Conservation (phyloP, 2,113 vertebrate species). For the Enhydra lutris region DNA sequence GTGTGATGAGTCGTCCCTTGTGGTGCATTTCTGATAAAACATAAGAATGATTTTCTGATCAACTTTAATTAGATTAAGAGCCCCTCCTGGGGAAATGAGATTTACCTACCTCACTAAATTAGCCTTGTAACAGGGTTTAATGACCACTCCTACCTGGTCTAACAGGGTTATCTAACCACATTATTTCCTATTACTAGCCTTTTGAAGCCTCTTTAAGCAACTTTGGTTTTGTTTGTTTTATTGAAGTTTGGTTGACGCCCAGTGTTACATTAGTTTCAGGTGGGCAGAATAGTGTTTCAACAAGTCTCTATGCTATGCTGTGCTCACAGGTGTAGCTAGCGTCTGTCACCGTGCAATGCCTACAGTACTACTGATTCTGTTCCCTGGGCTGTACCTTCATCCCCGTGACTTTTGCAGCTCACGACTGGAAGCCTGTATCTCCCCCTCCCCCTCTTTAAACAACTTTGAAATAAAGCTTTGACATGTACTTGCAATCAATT, state of each 20-base stretch:
- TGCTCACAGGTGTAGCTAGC: background rate
- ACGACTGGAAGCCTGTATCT: background rate
- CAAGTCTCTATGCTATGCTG: background rate
- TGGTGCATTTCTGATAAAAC: slow-evolving; percentile 36
- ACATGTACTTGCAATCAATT: background rate
- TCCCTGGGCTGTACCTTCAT: background rate
- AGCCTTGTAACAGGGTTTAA: slow-evolving; percentile 42
- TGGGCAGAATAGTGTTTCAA: background rate
- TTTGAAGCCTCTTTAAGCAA: slow-evolving; percentile 10
- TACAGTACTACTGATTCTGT: background rate
- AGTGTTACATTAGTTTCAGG: background rate
- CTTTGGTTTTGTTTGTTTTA: background rate
- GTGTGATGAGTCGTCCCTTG: slow-evolving; percentile 5
- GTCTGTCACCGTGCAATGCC: background rate
- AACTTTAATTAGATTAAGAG: slow-evolving; percentile 56
- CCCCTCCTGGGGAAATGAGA: slow-evolving; percentile 43
- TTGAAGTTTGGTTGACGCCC: background rate
- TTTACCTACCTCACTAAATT: slow-evolving; percentile 37
- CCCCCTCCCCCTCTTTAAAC: background rate
- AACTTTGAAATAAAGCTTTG: slow-evolving; percentile 43
- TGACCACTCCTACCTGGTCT: background rate
- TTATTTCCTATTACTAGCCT: slow-evolving; percentile 17
- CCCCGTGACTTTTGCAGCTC: background rate
- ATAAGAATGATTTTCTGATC: slow-evolving; percentile 56
- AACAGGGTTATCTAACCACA: slow-evolving; percentile 26